Base-by-base conservation (phyloP, 2,888 invertebrate species). In the Silvanus unidentatus region DNA sequence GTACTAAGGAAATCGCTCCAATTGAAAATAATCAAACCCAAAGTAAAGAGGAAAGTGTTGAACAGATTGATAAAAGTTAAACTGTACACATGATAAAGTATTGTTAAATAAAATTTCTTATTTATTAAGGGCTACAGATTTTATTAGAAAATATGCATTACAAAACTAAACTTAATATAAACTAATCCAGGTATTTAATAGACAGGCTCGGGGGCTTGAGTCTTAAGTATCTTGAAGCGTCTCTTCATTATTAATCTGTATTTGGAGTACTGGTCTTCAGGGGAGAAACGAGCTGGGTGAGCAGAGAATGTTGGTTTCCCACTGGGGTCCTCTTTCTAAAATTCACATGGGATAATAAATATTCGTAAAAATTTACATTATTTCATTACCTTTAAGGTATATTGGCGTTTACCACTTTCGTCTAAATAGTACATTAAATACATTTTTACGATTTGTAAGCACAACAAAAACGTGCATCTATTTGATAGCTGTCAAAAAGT, bases 1-100 rank as follows among this genome's bases (percentile, higher is more conserved):
- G 82, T 5, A 70, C 77, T 12, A 75, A 75, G 42, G 68, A 71
- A 52, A 35, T 71, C 15, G 47, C 59, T 5, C 22, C 22, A 32
- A 32, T 12, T 32, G 5, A 12, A n/a, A 3, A 5, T 4, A 12
- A 12, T 9, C 6, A 32, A 5, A 32, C 4, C 13, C 3, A 5
- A 32, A 12, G n/a, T 9, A 22, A 22, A 5, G 22, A 22, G 3
- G 4, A 22, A 22, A 8, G 8, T 22, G 8, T 22, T 22, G 22
- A 22, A 22, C 3, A 22, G 8, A 22, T 22, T 8, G 22, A 22
- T 22, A 22, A 22, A 22, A 22, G 22, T 22, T 22, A 8, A 22
- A 22, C 4, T 22, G 8, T 22, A 22, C 8, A 22, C 3, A 22
- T 5, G 8, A 22, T 22, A 22, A 3, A 22, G 8, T 22, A 8